A percentile compares a stretch with the other conserved stretches of the same genome.
These are phyloP conservation scores for Acipenser transmontanus DNA, from an alignment of 2,797 vertebrate species.

Conservation along the genomic window DNA sequence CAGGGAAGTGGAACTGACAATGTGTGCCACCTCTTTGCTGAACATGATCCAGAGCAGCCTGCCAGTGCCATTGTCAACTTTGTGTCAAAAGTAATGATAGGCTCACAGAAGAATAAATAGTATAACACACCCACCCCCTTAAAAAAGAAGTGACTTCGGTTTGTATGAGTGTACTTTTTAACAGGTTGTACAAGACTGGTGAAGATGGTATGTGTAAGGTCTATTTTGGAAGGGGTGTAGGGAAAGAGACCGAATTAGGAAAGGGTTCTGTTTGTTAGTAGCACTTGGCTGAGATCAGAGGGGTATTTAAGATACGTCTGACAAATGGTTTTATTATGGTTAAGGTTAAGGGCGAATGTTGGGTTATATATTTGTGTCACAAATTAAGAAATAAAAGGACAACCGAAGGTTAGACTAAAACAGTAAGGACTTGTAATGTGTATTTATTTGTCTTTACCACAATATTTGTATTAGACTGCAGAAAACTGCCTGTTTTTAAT, in stretches of 20 bases:
- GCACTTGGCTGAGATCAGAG: constrained; percentile 1
- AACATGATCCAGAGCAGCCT: constrained; percentile 91
- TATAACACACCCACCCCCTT: neutral
- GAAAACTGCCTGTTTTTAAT: no score
- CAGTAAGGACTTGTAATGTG: neutral
- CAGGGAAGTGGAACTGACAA: constrained; percentile 82
- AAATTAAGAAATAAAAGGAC: neutral
- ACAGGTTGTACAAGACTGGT: constrained; percentile 19
- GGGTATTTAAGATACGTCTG: constrained; percentile 3
- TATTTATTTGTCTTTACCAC: neutral
- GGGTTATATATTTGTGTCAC: constrained; percentile 5
- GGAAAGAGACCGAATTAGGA: constrained; percentile 3
- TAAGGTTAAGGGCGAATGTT: constrained; percentile 14
- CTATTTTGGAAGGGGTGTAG: constrained; percentile 17
- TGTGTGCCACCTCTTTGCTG: constrained; percentile 87
- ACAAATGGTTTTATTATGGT: constrained; percentile 6
- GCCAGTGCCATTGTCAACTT: constrained; percentile 96
- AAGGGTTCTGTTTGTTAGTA: neutral
- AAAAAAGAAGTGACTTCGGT: neutral
- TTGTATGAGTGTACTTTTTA: neutral
- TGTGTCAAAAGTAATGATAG: constrained; percentile 96
- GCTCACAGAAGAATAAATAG: constrained; percentile 78
- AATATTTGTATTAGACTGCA: constrained; percentile 8
- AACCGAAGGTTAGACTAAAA: neutral
- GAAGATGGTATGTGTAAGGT: constrained; percentile 32